These are phyloP conservation scores for Darevskia mixta DNA, from an alignment of 2,797 vertebrate species.

Conservation along the genomic window DNA sequence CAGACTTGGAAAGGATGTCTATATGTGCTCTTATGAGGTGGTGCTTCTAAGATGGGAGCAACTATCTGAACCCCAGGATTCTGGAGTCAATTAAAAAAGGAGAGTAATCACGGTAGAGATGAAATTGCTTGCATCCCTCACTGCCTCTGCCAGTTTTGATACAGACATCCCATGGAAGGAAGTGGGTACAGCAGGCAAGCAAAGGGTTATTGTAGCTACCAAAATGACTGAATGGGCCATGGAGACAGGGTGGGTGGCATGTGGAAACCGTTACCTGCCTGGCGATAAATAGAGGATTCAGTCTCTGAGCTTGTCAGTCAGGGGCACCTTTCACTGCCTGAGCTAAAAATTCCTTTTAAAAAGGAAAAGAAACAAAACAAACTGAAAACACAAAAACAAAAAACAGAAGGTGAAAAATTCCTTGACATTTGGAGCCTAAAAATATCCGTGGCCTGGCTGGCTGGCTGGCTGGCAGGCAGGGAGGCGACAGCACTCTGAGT, in stretches of 20 bases:
- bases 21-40: neutral
- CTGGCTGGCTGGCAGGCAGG: slow-evolving; percentile 58
- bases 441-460: slow-evolving; percentile 69
- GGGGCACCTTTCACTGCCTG: slow-evolving; percentile 48
- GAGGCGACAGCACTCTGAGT: slow-evolving; percentile 74
- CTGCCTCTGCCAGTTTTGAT: neutral
- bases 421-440: slow-evolving; percentile 74
- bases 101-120: neutral
- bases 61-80: neutral
- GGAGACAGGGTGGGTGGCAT: slow-evolving; percentile 17
- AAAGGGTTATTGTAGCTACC: slow-evolving; percentile 24
- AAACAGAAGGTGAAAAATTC: slow-evolving; percentile 77
- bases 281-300: slow-evolving; percentile 66
- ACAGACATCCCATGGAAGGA: neutral
- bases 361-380: slow-evolving; percentile 74
- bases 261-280: slow-evolving; percentile 22
- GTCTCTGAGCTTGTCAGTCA: slow-evolving; percentile 61
- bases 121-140: neutral
- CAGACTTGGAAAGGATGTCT: neutral
- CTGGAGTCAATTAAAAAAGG: neutral
- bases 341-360: slow-evolving; percentile 69
- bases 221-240: slow-evolving; percentile 18
- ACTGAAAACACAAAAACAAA: slow-evolving; percentile 75
- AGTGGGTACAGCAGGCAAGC: slow-evolving; percentile 20
- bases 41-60: neutral